Conservation (phyloP, 64 coral and sea anemone genomes). For the Actinia tenebrosa region DNA sequence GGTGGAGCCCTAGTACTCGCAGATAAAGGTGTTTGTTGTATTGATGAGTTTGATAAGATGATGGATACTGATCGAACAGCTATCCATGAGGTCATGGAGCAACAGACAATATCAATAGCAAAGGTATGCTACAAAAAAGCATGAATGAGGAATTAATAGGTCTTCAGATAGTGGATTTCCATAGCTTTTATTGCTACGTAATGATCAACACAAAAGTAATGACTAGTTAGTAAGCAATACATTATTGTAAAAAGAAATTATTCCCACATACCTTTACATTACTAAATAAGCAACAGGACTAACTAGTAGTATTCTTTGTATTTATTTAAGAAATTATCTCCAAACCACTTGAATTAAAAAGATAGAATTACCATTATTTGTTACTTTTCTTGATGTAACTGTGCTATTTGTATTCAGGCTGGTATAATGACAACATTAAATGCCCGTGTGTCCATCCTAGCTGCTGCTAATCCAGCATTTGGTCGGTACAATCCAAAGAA, state of each 20-base stretch:
- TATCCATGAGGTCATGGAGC: conserved; percentile 99
- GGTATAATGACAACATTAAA: conserved; percentile 98
- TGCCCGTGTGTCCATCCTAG: conserved; percentile 94
- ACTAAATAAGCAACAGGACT: no score
- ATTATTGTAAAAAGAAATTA: no score
- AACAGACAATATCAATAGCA: conserved; percentile 94
- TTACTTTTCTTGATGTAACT: not conserved
- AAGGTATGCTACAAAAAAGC: conserved; percentile 47
- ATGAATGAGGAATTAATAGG: not conserved
- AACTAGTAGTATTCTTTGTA: no score
- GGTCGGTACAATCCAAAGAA: conserved; percentile 98
- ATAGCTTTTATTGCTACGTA: not conserved
- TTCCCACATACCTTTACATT: no score
- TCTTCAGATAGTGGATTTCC: not conserved
- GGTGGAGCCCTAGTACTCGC: conserved; percentile 93
- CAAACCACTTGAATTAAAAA: no score
- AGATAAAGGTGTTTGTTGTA: conserved; percentile 94
- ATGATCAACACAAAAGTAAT: no score
- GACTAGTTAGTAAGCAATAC: no score
- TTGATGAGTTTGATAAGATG: conserved; percentile 99
- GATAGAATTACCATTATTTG: not conserved
- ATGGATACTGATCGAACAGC: conserved; percentile 95
- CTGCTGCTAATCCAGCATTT: conserved; percentile 97
- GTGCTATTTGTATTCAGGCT: conserved; percentile 49
- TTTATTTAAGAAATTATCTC: no score